phyloP scores from a whole-genome alignment of 2,797 vertebrate species.

The Sebastes paucispinis region DNA sequence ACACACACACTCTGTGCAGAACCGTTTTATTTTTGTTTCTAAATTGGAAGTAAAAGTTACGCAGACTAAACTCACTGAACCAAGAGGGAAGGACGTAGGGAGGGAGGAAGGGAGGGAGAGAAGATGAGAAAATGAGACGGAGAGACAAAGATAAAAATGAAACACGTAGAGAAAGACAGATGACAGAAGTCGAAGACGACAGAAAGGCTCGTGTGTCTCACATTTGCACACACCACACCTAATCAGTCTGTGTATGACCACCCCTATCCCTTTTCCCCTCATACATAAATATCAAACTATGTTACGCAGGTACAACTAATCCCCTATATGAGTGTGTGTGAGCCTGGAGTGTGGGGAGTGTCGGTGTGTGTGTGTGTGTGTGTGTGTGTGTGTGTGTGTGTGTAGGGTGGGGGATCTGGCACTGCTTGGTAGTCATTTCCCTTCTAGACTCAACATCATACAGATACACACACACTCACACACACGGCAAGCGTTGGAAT shows the following conservation, averaged over 20 bases:
- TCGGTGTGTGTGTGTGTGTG: slow-evolving; percentile 22
- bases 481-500: slow-evolving; percentile 73
- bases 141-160: slow-evolving; percentile 26
- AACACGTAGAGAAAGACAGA: slow-evolving; percentile 16
- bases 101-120: not conserved
- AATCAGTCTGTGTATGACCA: slow-evolving; percentile 63
- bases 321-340: slow-evolving; percentile 46
- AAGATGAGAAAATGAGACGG: slow-evolving; percentile 17
- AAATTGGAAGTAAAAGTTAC: slow-evolving; percentile 55
- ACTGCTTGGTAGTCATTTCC: slow-evolving; percentile 77
- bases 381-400: slow-evolving; percentile 28
- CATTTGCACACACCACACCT: slow-evolving; percentile 36
- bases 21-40: slow-evolving; percentile 57
- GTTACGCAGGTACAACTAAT: slow-evolving; percentile 74
- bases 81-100: slow-evolving; percentile 11
- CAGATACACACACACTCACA: slow-evolving; percentile 57
- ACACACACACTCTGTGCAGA: slow-evolving; percentile 3
- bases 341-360: slow-evolving; percentile 16
- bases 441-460: slow-evolving; percentile 81
- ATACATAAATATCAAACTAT: slow-evolving; percentile 74
- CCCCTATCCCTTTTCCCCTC: slow-evolving; percentile 58
- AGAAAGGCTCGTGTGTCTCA: slow-evolving; percentile 8
- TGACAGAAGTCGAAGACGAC: slow-evolving; percentile 24
- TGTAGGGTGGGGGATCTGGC: slow-evolving; percentile 59
- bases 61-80: slow-evolving; percentile 68